Evolutionary conservation across 2,888 invertebrate genomes (phyloP), one percentile per base, ranked within the genome.

Genomic region (Nasonia oneida): DNA sequence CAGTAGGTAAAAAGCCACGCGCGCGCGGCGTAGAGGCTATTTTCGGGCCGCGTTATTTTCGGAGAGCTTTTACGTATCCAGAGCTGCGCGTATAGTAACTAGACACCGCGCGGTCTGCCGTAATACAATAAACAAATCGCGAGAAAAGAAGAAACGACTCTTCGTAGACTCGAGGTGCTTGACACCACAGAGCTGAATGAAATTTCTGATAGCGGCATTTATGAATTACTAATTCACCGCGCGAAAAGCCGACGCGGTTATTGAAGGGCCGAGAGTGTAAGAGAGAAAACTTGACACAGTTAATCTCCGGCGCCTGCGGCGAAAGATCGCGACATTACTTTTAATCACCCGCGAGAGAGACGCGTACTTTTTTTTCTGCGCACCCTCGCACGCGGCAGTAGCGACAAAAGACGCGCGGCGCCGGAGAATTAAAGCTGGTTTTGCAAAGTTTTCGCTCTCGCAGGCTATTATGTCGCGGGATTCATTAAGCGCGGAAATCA

Each of bases 281-380:
- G 67, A 2, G 15, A 67, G 67, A 67, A 67, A 67, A 33, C 67
- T 67, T 15, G 67, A 67, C 67, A 67, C 67, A 33, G 67, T 67
- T 67, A 10, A 1, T 67, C 29, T 29, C 29, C 67, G 15, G 57
- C 29, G 18, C 12, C 23, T 15, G 29, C n/a, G 53, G n/a, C n/a
- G 2, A 67, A 23, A 23, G 23, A 6, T 67, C 67, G 67, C 67
- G 47, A 12, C 47, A 2, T 67, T 67, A 67, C 67, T 67, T 67
- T 67, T 67, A 67, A 67, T 67, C 67, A 29, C 67, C 15, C 29
- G 6, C 67, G 14, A 8, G 47, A 12, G 23, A 47, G 3, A 29
- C 74, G 23, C 74, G 23, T 12, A 39, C 23, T 23, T n/a, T 3
- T 50, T 75, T 53, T 23, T 33, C 50, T 4, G 29, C 1, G 29